A percentile compares a stretch with the other conserved stretches of the same genome.
Conservation (phyloP, 2,113 vertebrate genomes). For the Leucosticte australis region DNA sequence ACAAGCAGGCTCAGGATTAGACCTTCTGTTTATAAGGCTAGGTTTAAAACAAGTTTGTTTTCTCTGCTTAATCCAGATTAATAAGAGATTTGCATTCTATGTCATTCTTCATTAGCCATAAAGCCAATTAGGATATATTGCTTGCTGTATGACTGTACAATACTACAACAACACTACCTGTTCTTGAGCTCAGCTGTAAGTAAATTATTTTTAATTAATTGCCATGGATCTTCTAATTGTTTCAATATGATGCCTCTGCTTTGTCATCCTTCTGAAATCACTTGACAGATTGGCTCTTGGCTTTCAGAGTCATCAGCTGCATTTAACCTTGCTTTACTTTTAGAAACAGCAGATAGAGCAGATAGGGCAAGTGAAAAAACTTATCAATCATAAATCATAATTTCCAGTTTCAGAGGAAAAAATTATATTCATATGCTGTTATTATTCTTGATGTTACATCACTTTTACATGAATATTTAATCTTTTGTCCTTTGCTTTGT, state of each 20-base stretch:
- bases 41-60: constrained; percentile 58
- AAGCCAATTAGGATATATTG: neutral
- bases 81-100: constrained; percentile 49
- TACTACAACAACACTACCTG: neutral
- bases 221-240: neutral
- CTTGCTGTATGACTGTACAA: neutral
- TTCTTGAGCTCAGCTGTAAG: neutral
- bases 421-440: neutral
- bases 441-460: neutral
- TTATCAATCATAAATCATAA: neutral
- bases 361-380: neutral
- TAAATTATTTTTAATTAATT: neutral
- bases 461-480: neutral
- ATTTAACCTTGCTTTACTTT: neutral
- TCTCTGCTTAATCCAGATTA: constrained; percentile 59
- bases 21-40: constrained; percentile 40
- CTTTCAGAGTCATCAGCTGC: neutral
- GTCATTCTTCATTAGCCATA: constrained; percentile 42
- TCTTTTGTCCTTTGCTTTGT: neutral
- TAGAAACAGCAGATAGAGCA: neutral
- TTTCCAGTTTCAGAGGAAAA: neutral
- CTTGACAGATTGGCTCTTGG: neutral
- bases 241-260: neutral
- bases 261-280: neutral
- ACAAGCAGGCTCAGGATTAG: constrained; percentile 57